phyloP scores from a whole-genome alignment of 2,113 vertebrate species.

The Eretmodus cyanostictus region DNA sequence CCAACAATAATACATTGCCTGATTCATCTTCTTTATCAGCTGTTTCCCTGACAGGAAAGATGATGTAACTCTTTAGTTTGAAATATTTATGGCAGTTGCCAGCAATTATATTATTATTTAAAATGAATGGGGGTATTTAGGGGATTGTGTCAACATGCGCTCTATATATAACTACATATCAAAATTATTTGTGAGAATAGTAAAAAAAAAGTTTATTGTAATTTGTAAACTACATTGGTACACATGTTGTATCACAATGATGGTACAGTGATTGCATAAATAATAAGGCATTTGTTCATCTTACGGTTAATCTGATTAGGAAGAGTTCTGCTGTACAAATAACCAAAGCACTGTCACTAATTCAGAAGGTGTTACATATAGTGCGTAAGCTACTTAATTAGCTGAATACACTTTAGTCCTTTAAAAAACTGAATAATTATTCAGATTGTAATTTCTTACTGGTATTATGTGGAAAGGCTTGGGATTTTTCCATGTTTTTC shows the following conservation, averaged over 20 bases:
- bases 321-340: background rate
- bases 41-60: background rate
- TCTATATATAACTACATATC: background rate
- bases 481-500: background rate
- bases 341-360: background rate
- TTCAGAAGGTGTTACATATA: background rate
- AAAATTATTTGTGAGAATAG: background rate
- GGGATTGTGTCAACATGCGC: background rate
- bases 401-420: background rate
- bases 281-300: background rate
- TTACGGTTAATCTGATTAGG: background rate
- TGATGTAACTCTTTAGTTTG: background rate
- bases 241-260: background rate
- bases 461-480: background rate
- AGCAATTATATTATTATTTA: background rate
- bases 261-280: background rate
- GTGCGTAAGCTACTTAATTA: background rate
- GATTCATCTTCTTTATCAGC: background rate
- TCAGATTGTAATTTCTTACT: background rate
- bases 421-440: background rate
- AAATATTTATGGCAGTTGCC: background rate
- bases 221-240: background rate
- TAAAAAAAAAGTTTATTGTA: background rate
- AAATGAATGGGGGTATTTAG: background rate
- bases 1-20: background rate